Percentiles rank a stretch among this genome's conserved stretches.
Evolutionary conservation across 2,113 vertebrate genomes (phyloP).

Genomic region (Rhinolophus ferrumequinum): DNA sequence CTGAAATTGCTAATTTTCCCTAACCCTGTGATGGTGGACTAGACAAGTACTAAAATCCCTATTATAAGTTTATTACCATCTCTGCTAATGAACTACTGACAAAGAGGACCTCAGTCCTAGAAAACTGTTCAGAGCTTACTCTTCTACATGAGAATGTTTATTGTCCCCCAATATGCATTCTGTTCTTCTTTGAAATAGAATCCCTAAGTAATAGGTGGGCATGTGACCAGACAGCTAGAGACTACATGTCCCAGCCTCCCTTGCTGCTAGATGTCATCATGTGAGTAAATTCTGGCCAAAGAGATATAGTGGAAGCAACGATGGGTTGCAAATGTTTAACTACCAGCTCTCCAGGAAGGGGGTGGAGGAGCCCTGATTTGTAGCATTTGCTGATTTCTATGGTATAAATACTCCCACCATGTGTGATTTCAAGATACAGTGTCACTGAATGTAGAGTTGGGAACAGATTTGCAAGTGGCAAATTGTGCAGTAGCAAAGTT

Average conservation of each 20-base stretch:
- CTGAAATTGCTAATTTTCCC: background rate
- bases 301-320: background rate
- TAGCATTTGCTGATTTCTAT: background rate
- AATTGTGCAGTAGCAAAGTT: background rate
- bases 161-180: background rate
- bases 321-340: slow-evolving; percentile 11
- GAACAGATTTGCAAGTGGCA: background rate
- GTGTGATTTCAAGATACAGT: background rate
- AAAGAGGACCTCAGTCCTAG: background rate
- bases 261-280: background rate
- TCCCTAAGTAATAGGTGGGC: background rate
- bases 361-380: background rate
- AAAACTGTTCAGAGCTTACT: background rate
- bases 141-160: background rate
- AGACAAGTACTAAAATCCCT: slow-evolving; percentile 2
- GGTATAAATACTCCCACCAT: background rate
- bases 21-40: background rate
- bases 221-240: background rate
- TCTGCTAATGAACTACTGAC: background rate
- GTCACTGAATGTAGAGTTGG: background rate
- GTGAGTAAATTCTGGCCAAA: background rate
- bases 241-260: background rate
- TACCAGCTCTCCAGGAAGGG: background rate
- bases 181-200: background rate
- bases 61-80: slow-evolving; percentile 9